phyloP scores from a whole-genome alignment of 2,113 vertebrate species.

The Macrotis lagotis region DNA sequence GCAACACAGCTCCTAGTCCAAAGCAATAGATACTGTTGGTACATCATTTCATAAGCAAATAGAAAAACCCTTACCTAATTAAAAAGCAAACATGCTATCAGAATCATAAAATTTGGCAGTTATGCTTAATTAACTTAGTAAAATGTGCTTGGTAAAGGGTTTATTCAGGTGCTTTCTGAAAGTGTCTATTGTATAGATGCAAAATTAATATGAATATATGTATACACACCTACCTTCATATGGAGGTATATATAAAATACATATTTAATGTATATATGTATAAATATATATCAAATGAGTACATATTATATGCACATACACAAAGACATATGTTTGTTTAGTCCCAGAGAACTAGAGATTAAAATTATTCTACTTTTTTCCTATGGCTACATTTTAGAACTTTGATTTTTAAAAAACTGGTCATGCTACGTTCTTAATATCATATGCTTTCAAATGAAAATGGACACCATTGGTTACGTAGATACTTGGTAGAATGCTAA shows the following conservation, averaged over 20 bases:
- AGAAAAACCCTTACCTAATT: background rate
- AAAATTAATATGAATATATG: background rate
- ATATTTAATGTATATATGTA: background rate
- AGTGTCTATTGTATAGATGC: background rate
- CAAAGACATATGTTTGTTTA: background rate
- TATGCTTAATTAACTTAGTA: background rate
- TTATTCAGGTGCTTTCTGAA: background rate
- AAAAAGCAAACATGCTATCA: background rate
- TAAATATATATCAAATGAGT: background rate
- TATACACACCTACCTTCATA: too few relatives aligned
- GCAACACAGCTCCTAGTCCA: background rate
- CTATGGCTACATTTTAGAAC: background rate
- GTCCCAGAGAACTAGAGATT: background rate
- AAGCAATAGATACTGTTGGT: background rate
- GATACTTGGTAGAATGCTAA: background rate
- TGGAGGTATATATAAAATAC: background rate
- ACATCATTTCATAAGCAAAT: background rate
- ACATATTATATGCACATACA: background rate
- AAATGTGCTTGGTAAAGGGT: background rate
- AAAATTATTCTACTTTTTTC: background rate
- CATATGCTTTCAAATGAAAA: background rate
- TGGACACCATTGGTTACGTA: background rate
- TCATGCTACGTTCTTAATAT: background rate
- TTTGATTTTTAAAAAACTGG: background rate
- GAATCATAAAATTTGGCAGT: background rate